A percentile compares a stretch with the other conserved stretches of the same genome.
Conservation (phyloP, 2,113 vertebrate genomes). For the Petroica traversi region DNA sequence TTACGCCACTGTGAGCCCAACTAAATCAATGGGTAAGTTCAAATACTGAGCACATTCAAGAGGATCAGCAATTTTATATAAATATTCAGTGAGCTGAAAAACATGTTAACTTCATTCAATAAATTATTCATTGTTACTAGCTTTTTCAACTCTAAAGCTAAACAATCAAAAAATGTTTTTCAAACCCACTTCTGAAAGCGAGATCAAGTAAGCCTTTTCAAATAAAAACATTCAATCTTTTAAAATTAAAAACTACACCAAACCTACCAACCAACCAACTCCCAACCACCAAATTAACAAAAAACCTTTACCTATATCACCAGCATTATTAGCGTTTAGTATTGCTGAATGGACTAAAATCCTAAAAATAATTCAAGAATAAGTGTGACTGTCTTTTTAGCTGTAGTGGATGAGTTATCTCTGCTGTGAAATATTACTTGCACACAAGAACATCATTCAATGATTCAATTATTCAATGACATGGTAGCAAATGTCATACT, state of each 20-base stretch:
- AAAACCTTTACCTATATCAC: background rate
- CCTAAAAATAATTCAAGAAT: background rate
- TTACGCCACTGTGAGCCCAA: background rate
- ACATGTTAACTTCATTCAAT: background rate
- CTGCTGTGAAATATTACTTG: background rate
- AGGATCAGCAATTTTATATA: background rate
- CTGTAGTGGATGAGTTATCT: background rate
- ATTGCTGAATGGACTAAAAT: background rate
- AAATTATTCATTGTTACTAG: background rate
- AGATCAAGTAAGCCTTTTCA: background rate
- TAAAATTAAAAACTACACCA: background rate
- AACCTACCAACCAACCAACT: background rate
- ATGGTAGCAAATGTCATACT: background rate
- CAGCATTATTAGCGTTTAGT: background rate
- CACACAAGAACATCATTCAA: background rate
- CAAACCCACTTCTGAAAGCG: background rate
- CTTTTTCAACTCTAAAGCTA: background rate
- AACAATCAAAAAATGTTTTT: background rate
- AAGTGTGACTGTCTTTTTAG: background rate
- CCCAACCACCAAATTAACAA: background rate
- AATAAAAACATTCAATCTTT: background rate
- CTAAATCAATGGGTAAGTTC: background rate
- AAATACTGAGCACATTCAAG: background rate
- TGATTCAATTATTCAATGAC: background rate
- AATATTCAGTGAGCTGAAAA: constrained; percentile 10